These are phyloP conservation scores for Scaptodrosophila latifasciaeformis DNA, from an alignment of 2,888 invertebrate genomes.

Conservation along the genomic window DNA sequence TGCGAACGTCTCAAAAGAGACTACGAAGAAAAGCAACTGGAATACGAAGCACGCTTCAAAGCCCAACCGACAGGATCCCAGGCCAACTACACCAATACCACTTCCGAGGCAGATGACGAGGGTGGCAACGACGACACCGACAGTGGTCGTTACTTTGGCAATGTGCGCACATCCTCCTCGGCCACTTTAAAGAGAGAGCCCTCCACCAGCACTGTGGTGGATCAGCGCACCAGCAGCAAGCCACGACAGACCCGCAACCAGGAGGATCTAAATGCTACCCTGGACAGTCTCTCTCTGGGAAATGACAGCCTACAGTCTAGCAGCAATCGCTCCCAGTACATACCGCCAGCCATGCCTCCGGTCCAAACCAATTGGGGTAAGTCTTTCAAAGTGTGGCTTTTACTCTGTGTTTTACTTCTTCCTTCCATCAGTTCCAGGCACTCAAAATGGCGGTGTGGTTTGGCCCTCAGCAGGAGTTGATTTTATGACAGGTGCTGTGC, in stretches of 20 bases:
- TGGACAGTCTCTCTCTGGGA: slow-evolving; percentile 70
- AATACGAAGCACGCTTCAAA: slow-evolving; percentile 66
- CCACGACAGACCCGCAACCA: slow-evolving; percentile 33
- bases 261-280: slow-evolving; percentile 65
- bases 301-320: slow-evolving; percentile 72
- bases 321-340: slow-evolving; percentile 72
- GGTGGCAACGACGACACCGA: slow-evolving; percentile 69
- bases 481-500: slow-evolving; percentile 20
- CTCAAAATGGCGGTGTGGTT: slow-evolving; percentile 46
- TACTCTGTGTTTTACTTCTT: neutral
- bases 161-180: slow-evolving; percentile 42
- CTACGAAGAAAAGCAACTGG: slow-evolving; percentile 72
- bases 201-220: slow-evolving; percentile 43
- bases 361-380: slow-evolving; percentile 70
- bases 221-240: slow-evolving; percentile 13
- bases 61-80: slow-evolving; percentile 3
- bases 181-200: slow-evolving; percentile 52
- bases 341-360: slow-evolving; percentile 74
- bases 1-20: slow-evolving; percentile 67
- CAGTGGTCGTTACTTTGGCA: slow-evolving; percentile 47
- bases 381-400: slow-evolving; percentile 30
- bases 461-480: slow-evolving; percentile 59
- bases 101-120: slow-evolving; percentile 69
- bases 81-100: slow-evolving; percentile 36
- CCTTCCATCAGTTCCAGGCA: slow-evolving; percentile 40